Base-by-base conservation (phyloP, 2,113 vertebrate genomes). In the Trinectes maculatus region DNA sequence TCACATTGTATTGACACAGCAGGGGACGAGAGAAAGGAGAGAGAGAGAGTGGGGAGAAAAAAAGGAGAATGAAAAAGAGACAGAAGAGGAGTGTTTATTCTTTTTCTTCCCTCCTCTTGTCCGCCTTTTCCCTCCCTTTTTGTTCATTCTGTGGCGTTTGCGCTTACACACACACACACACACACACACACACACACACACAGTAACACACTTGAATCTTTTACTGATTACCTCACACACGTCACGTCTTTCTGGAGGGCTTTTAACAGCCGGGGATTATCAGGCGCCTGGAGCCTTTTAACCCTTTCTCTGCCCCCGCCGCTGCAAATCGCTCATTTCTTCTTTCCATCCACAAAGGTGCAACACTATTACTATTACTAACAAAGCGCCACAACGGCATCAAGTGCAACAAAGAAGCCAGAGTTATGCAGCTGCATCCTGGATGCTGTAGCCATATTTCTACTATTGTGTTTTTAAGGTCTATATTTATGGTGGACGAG, bases 141-240 rank as follows among this genome's bases (percentile, higher is more conserved):
- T 83, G 83, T 79, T 71, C 79, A 21, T 70, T 84, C 49, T 25
- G 56, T 43, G 1, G 59, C 68, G 70, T 61, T 31, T 67, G 28
- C 60, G 78, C 42, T 6, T 46, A 16, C 28, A 36, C 34, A 9
- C 34, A 36, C 34, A 36, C 26, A 18, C 48, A 51, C 48, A 31
- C 26, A 31, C 48, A 31, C 46, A 48, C 43, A 46, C 19, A 46
- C 43, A 46, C 46, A 48, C 34, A 46, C 61, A 57, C 70, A 57
- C 71, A 53, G 55, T 44, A 58, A 79, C 75, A 80, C 85, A 85
- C 86, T 89, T 86, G 82, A 91, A 74, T 88, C 86, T 82, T 90
- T 87, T 88, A 90, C 89, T 91, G 90, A 91, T 90, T 91, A 90
- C 86, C 87, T 89, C 72, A 85, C 80, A 83, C 80, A 88, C 80